Base-by-base conservation (phyloP, 1,140 invertebrate genomes). In the Solenopsis fugax region DNA sequence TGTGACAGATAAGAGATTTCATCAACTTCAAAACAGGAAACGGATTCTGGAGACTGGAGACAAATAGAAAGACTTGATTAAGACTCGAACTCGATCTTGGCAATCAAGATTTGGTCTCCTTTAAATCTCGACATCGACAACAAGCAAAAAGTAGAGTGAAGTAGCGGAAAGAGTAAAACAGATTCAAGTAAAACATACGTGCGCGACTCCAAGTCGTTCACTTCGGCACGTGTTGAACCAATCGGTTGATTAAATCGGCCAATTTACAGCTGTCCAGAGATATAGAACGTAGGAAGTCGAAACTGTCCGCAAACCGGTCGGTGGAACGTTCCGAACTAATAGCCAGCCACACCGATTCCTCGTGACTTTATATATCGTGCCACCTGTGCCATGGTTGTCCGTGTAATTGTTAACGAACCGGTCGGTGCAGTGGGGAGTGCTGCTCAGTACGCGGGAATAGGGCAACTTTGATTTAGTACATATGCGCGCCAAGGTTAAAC, bases 351-450 rank as follows among this genome's bases (percentile, higher is more conserved):
- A 65, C 62, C 58, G 65, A 88, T 80, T 87, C 75, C 78, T 75
- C 80, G 67, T 85, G 92, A 88, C 88, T 93, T 93, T 93, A 93
- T 93, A 92, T 88, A 75, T 78, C 76, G 73, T 58, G 52, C 80
- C 77, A 87, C 62, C 87, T 90, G 84, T 89, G 29, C 29, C 29
- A 72, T 72, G 29, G 21, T 29, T 67, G 58, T 56, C 73, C 50
- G 24, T 90, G 88, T 88, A 89, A 87, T 87, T 84, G 89, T 78
- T 58, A 34, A 58, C 24, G 87, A 84, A 89, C 72, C 58, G 62
- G 76, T 76, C 62, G 13, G 34, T 77, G 86, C 48, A 56, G 88
- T 85, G 81, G 81, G 87, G 87, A 86, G 29, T 29, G 64, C 18
- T 73, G 34, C 60, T 67, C 62, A 12, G 37, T 81, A 56, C 16